Percentiles rank a stretch among this genome's conserved stretches.
phyloP scores from a whole-genome alignment of 2,797 vertebrate species.

The Acrossocheilus fasciatus region DNA sequence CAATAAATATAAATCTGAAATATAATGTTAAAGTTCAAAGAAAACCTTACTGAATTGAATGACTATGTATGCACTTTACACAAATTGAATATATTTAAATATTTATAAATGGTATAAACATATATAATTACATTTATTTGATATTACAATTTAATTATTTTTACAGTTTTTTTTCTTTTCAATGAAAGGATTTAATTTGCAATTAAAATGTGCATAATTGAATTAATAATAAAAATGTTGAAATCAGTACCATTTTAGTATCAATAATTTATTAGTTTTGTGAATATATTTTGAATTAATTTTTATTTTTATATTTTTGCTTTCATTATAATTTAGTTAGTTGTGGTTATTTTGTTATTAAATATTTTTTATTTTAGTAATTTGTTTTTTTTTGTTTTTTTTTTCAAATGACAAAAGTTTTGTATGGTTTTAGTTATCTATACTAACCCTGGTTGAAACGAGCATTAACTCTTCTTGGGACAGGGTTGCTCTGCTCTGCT shows the following conservation, averaged over 20 bases:
- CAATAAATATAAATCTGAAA: not conserved
- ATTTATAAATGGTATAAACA: not conserved
- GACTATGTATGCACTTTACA: not conserved
- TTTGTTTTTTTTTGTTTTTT: not conserved
- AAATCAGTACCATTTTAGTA: not conserved
- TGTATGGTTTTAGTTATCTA: not conserved
- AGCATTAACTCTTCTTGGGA: not conserved
- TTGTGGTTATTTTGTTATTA: not conserved
- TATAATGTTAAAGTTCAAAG: not conserved
- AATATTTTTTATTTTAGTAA: too few relatives aligned
- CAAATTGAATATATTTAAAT: not conserved
- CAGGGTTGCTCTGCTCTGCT: not conserved
- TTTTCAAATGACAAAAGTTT: not conserved
- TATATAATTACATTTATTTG: not conserved
- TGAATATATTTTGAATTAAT: not conserved
- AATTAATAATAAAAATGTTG: not conserved
- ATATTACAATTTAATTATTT: too few relatives aligned
- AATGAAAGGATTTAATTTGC: not conserved
- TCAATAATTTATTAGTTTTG: not conserved
- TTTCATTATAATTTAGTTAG: not conserved
- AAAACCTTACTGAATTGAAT: not conserved
- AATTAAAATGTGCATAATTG: not conserved
- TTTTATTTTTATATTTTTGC: not conserved
- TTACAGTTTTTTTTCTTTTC: too few relatives aligned
- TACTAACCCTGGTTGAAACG: not conserved